Percentiles rank a stretch among this genome's conserved stretches.
phyloP scores from a whole-genome alignment of 2,113 vertebrate genomes.

The Chinchilla lanigera region DNA sequence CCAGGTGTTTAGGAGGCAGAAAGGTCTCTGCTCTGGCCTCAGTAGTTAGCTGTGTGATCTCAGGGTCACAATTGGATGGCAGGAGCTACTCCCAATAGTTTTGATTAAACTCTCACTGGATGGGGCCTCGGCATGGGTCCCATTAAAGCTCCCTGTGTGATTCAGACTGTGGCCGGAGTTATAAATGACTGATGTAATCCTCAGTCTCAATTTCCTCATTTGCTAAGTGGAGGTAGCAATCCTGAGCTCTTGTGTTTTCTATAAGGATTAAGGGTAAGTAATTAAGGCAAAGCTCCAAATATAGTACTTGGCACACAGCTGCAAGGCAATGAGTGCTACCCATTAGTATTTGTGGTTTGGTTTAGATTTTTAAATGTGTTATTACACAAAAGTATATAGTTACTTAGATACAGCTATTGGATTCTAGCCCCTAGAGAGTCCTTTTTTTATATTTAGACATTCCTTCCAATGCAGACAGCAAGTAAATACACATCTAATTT shows the following conservation, averaged over 20 bases:
- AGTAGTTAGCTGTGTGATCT: background rate
- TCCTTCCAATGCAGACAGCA: background rate
- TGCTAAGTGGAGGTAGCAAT: background rate
- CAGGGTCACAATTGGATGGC: background rate
- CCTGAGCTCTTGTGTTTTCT: background rate
- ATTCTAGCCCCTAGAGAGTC: background rate
- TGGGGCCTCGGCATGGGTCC: background rate
- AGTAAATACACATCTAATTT: constrained; percentile 58
- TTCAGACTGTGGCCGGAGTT: background rate
- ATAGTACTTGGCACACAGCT: background rate
- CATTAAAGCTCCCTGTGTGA: background rate
- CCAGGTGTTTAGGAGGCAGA: background rate
- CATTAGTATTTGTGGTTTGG: constrained; percentile 28
- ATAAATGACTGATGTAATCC: background rate
- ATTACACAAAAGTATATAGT: constrained; percentile 38
- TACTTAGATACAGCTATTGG: constrained; percentile 4
- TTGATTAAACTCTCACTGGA: background rate
- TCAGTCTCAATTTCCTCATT: background rate
- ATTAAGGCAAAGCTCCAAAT: constrained; percentile 18
- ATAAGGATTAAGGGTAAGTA: constrained; percentile 47
- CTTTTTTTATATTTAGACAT: constrained; percentile 46
- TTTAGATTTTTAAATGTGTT: constrained; percentile 39
- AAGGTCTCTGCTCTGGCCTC: background rate
- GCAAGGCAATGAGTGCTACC: background rate
- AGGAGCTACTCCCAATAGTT: background rate